phyloP scores from a whole-genome alignment of 1,140 invertebrate genomes.

The Camponotus floridanus region DNA sequence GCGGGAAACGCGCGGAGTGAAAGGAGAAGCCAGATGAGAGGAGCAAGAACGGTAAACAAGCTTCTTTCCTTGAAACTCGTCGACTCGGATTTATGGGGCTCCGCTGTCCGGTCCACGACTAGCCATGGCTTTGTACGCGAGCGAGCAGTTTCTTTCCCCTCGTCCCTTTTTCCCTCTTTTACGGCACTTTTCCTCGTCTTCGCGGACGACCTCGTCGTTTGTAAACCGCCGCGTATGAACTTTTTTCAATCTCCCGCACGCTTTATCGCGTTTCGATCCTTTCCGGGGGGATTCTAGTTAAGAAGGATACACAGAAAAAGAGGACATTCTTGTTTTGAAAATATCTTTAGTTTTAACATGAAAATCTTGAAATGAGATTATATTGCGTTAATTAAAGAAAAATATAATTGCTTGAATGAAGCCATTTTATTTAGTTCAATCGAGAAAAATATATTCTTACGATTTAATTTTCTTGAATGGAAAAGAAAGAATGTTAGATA shows the following conservation, averaged over 20 bases:
- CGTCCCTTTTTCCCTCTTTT: not conserved
- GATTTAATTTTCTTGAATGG: too few species aligned
- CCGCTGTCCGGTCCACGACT: constrained; percentile 27
- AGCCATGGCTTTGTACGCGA: constrained; percentile 25
- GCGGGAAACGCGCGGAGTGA: constrained; percentile 23
- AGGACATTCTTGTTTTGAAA: too few species aligned
- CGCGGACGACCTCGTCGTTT: not conserved
- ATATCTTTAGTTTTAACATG: too few species aligned
- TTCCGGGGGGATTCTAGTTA: not conserved
- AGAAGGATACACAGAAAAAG: too few species aligned
- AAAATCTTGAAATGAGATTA: too few species aligned
- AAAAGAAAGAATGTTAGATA: too few species aligned
- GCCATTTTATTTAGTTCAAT: too few species aligned
- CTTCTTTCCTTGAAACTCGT: constrained; percentile 53
- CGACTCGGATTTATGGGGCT: constrained; percentile 64
- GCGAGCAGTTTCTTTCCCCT: not conserved
- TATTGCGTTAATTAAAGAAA: too few species aligned
- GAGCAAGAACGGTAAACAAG: constrained; percentile 71
- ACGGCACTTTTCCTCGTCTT: constrained; percentile 14
- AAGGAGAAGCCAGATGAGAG: constrained; percentile 29
- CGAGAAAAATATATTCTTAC: too few species aligned
- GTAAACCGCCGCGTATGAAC: constrained; percentile 39
- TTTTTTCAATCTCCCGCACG: not conserved
- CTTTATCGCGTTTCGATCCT: constrained; percentile 9
- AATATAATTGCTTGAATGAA: too few species aligned